Percentiles rank a stretch among this genome's conserved stretches.
These are phyloP conservation scores for Oxytorus armatus DNA, from an alignment of 2,888 invertebrate species.

Conservation along the genomic window DNA sequence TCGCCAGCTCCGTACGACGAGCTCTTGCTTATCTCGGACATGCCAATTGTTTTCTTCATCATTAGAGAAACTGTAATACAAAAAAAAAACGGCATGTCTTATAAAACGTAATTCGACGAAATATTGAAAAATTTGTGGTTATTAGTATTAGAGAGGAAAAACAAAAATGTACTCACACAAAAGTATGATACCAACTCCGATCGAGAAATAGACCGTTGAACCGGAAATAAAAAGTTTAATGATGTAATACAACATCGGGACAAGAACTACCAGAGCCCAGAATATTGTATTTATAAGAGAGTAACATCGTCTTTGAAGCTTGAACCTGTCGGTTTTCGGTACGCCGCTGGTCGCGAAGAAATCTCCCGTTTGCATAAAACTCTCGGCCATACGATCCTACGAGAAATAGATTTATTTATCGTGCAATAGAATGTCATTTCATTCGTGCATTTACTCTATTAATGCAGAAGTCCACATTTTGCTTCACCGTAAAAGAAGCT, in stretches of 20 bases:
- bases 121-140: constrained; percentile 11
- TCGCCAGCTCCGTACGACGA: constrained; percentile 91
- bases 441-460: no score
- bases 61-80: constrained; percentile 90
- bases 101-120: constrained; percentile 31
- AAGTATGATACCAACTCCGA: constrained; percentile 89
- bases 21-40: constrained; percentile 93
- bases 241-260: constrained; percentile 90
- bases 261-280: constrained; percentile 89
- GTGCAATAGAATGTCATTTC: neutral
- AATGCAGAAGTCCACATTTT: no score
- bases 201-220: constrained; percentile 89
- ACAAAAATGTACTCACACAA: constrained; percentile 89
- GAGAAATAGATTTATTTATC: constrained; percentile 2
- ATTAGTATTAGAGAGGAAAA: constrained; percentile 17
- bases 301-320: constrained; percentile 87
- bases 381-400: constrained; percentile 90
- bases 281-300: constrained; percentile 89
- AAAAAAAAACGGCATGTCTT: neutral
- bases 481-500: no score
- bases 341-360: constrained; percentile 92
- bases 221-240: constrained; percentile 89
- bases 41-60: constrained; percentile 92
- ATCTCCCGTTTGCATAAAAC: constrained; percentile 91
- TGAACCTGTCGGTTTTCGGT: constrained; percentile 87